These are phyloP conservation scores for Tachuris rubrigastra DNA, from an alignment of 2,113 vertebrate species.

Conservation along the genomic window DNA sequence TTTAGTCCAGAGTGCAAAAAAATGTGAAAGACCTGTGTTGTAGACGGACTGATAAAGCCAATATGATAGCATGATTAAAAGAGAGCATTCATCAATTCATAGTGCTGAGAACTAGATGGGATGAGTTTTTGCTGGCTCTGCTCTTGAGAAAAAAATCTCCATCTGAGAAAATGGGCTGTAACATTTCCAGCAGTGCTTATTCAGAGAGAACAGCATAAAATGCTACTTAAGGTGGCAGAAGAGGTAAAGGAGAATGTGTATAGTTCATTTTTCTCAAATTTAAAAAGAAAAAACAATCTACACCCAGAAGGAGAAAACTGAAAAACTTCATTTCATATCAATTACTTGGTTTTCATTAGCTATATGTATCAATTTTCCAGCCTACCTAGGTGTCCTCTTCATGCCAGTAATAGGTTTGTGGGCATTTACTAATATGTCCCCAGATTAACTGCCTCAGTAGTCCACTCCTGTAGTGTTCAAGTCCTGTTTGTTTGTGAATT, in stretches of 20 bases:
- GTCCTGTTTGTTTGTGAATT: background rate
- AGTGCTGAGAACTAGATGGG: background rate
- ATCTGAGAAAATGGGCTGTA: background rate
- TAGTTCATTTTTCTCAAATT: background rate
- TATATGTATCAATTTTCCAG: background rate
- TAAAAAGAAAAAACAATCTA: background rate
- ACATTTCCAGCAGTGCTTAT: background rate
- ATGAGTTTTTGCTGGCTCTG: background rate
- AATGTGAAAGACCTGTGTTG: background rate
- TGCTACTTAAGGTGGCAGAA: background rate
- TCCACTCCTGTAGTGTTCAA: background rate
- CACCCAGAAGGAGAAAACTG: background rate
- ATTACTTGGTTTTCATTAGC: background rate
- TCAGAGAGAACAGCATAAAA: background rate
- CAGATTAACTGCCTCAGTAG: background rate
- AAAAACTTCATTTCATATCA: background rate
- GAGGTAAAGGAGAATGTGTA: background rate
- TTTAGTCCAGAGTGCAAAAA: background rate
- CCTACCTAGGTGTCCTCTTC: background rate
- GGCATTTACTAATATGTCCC: background rate
- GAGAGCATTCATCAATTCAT: background rate
- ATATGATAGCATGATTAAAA: background rate
- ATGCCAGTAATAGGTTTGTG: background rate
- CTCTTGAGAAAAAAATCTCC: background rate
- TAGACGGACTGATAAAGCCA: background rate